A percentile compares a stretch with the other conserved stretches of the same genome.
Conservation (phyloP, 2,888 invertebrate genomes). For the Drosophila kuntzei region DNA sequence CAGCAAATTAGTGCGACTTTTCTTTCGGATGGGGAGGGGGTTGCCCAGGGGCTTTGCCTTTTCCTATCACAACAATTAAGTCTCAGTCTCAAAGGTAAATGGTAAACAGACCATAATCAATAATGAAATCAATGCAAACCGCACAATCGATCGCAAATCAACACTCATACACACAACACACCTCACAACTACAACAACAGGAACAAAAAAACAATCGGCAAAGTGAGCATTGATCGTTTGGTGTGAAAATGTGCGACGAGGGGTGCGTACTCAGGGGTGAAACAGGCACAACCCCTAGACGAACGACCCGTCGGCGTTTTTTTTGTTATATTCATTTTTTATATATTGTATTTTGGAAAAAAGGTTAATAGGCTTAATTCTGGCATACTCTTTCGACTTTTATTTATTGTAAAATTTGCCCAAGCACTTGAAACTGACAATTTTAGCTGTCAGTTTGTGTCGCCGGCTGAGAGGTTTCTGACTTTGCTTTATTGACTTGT, state of each 20-base stretch:
- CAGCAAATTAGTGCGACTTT: constrained; percentile 60
- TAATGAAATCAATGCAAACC: constrained; percentile 74
- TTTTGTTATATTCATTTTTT: constrained; percentile 15
- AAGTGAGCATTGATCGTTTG: constrained; percentile 71
- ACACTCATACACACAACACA: constrained; percentile 22
- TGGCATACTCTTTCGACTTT: constrained; percentile 46
- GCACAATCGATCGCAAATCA: constrained; percentile 72
- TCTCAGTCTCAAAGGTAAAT: constrained; percentile 41
- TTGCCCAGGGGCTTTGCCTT: constrained; percentile 7
- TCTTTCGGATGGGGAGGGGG: background rate
- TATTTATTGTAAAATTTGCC: constrained; percentile 76
- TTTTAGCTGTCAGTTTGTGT: constrained; percentile 67
- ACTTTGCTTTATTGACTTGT: constrained; percentile 79
- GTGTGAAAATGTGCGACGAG: constrained; percentile 50
- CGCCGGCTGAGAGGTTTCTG: constrained; percentile 55
- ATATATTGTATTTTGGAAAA: constrained; percentile 49
- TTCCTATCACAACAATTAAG: constrained; percentile 39
- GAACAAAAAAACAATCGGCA: constrained; percentile 39
- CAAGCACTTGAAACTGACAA: constrained; percentile 80
- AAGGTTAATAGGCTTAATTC: constrained; percentile 77
- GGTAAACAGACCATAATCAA: constrained; percentile 45
- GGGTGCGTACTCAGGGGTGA: constrained; percentile 62
- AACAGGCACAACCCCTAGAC: constrained; percentile 57
- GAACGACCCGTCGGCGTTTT: constrained; percentile 69
- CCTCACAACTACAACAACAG: constrained; percentile 18